Conservation (phyloP, 2,113 vertebrate genomes). For the Gymnogyps californianus region DNA sequence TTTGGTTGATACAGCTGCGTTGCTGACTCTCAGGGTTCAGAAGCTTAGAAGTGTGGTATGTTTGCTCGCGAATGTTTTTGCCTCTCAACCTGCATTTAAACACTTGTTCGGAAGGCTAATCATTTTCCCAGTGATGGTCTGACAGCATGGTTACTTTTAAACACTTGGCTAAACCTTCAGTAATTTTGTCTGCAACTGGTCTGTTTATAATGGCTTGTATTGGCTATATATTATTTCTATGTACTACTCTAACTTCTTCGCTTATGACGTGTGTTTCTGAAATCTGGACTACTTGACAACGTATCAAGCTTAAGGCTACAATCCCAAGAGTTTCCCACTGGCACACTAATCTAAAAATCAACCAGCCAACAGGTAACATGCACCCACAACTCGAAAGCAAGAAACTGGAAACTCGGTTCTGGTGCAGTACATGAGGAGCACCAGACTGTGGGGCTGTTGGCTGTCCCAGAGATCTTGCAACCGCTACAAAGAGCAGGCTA, state of each 20-base stretch:
- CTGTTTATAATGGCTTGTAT: background rate
- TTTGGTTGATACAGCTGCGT: background rate
- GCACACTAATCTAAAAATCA: background rate
- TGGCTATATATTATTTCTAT: background rate
- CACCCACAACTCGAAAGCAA: background rate
- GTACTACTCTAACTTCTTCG: background rate
- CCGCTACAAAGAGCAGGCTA: background rate
- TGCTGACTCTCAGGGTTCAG: background rate
- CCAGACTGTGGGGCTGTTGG: conserved; percentile 61
- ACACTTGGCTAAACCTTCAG: background rate
- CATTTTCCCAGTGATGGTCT: background rate
- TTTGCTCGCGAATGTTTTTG: background rate
- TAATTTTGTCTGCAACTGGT: background rate
- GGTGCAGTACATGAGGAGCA: background rate
- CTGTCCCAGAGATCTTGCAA: background rate
- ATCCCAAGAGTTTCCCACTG: background rate
- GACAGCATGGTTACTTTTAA: background rate
- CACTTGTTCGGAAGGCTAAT: background rate
- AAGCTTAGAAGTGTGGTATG: background rate
- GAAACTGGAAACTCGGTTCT: background rate
- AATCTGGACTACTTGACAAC: background rate
- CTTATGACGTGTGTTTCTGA: background rate
- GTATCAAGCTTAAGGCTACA: background rate
- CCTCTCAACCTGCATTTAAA: background rate
- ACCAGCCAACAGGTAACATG: no score